These are phyloP conservation scores for Junco hyemalis DNA, from an alignment of 2,113 vertebrate species.

Conservation along the genomic window DNA sequence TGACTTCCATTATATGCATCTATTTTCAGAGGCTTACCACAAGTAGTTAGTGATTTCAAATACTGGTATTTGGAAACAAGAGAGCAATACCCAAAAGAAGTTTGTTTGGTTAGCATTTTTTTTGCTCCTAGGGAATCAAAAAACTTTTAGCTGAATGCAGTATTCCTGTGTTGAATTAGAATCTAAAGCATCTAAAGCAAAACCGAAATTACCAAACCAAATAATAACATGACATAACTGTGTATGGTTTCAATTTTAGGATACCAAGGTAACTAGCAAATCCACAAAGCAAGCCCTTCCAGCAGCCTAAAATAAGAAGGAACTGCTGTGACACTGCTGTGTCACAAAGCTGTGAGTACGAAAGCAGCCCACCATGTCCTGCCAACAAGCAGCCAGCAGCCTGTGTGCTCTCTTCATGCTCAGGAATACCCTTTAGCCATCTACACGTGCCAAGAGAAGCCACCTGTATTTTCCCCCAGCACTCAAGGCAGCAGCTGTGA, in stretches of 20 bases:
- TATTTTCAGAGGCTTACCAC: neutral
- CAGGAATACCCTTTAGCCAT: neutral
- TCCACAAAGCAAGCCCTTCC: neutral
- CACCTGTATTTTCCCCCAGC: neutral
- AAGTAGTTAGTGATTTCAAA: neutral
- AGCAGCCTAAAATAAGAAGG: neutral
- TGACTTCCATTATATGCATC: neutral
- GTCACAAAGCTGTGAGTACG: neutral
- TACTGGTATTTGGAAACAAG: neutral
- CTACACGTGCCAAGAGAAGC: neutral
- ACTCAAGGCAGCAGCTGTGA: neutral
- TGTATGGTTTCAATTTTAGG: neutral
- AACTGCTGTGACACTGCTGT: neutral
- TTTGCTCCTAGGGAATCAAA: neutral
- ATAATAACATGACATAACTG: neutral
- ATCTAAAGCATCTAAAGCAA: neutral
- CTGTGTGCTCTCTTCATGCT: rapidly evolving
- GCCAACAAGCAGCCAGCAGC: neutral
- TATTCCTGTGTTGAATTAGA: neutral
- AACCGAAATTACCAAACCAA: neutral
- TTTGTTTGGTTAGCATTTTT: neutral
- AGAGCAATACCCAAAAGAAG: neutral
- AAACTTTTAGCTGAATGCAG: neutral
- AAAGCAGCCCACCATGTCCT: neutral
- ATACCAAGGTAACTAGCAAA: neutral